Conservation (phyloP, 1,140 invertebrate species). For the Muscidifurax raptorellus region DNA sequence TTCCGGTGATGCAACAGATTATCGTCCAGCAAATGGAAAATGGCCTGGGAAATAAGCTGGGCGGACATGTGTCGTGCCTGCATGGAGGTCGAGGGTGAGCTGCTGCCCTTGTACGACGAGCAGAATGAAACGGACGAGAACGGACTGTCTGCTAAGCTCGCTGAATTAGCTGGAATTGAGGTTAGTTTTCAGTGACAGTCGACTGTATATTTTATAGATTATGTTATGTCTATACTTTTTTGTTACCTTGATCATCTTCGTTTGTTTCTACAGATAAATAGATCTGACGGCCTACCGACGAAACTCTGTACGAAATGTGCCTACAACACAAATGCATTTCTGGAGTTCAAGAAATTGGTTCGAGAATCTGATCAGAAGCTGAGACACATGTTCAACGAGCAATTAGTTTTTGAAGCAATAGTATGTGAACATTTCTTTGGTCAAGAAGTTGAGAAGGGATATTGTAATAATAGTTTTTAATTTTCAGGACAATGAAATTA, state of each 20-base stretch:
- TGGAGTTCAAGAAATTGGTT: constrained; percentile 68
- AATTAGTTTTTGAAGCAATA: constrained; percentile 25
- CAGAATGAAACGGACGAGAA: constrained; percentile 60
- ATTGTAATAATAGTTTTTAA: neutral
- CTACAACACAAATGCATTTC: constrained; percentile 66
- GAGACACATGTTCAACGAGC: constrained; percentile 63
- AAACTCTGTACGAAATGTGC: constrained; percentile 71
- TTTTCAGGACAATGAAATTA: constrained; percentile 29
- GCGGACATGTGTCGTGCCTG: constrained; percentile 70
- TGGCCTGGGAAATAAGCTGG: constrained; percentile 66
- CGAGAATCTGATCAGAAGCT: constrained; percentile 69
- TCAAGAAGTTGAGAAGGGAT: neutral
- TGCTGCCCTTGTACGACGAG: constrained; percentile 69
- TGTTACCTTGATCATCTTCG: neutral
- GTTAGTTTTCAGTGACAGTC: constrained; percentile 58
- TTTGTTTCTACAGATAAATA: constrained; percentile 62
- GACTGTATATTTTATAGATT: constrained; percentile 5
- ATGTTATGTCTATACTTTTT: neutral
- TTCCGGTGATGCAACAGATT: neutral
- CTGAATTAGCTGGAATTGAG: constrained; percentile 67
- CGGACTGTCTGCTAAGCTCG: constrained; percentile 65
- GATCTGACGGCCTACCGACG: constrained; percentile 67
- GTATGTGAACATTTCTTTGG: neutral
- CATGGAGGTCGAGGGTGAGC: constrained; percentile 67
- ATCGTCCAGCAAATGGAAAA: constrained; percentile 39